Percentiles rank a stretch among this genome's conserved stretches.
These are phyloP conservation scores for Antennarius maculatus DNA, from an alignment of 2,797 vertebrate species.

Conservation along the genomic window DNA sequence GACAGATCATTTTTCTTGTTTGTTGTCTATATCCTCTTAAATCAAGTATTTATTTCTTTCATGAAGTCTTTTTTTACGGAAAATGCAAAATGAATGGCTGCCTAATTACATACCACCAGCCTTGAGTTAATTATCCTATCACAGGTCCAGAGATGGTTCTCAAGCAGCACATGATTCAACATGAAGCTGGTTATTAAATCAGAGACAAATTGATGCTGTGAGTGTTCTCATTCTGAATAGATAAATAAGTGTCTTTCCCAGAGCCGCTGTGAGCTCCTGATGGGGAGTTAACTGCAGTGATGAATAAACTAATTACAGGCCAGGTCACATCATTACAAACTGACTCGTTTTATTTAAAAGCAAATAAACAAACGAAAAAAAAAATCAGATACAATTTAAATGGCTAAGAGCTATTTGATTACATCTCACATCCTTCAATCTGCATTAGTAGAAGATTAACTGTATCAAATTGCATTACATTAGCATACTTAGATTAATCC, in stretches of 20 bases:
- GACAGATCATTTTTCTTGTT: no score
- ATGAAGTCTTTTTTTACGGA: no score
- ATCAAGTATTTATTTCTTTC: no score
- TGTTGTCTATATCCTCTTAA: no score
- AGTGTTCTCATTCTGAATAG: slow-evolving; percentile 76
- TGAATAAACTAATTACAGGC: slow-evolving; percentile 86
- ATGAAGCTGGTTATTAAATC: slow-evolving; percentile 77
- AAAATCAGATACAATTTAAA: slow-evolving; percentile 82
- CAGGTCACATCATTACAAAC: slow-evolving; percentile 86
- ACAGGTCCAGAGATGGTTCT: slow-evolving; percentile 57
- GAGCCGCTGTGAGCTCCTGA: slow-evolving; percentile 64
- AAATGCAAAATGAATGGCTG: slow-evolving; percentile 11
- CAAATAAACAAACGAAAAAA: slow-evolving; percentile 37
- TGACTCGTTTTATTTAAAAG: slow-evolving; percentile 82
- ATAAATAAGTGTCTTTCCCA: slow-evolving; percentile 64
- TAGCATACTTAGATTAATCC: slow-evolving; percentile 87
- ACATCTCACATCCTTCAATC: slow-evolving; percentile 83
- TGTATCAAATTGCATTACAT: slow-evolving; percentile 86
- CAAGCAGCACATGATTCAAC: slow-evolving; percentile 74
- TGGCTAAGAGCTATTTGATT: slow-evolving; percentile 84
- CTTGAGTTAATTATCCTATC: slow-evolving; percentile 69
- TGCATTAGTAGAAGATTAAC: slow-evolving; percentile 86
- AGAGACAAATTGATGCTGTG: slow-evolving; percentile 78
- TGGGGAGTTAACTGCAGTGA: slow-evolving; percentile 81
- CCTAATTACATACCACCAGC: slow-evolving; percentile 56